Evolutionary conservation across 2,113 vertebrate species (phyloP).

Genomic region (Apistogramma diplotaenia): DNA sequence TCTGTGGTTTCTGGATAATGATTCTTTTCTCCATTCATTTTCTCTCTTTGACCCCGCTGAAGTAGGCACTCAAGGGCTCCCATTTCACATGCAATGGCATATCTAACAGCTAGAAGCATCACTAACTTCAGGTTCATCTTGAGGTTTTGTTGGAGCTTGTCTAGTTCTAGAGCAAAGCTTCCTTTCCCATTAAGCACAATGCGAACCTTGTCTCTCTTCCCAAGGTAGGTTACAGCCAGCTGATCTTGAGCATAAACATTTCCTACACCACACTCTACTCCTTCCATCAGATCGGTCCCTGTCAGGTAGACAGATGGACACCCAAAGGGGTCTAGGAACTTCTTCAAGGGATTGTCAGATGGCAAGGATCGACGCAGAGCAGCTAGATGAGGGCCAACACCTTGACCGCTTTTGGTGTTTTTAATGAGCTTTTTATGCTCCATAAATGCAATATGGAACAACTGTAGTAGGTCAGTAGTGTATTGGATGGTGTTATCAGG

Average conservation of each 20-base stretch:
- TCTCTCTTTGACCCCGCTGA: slow-evolving; percentile 39
- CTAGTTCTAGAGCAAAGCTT: slow-evolving; percentile 63
- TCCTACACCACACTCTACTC: slow-evolving; percentile 77
- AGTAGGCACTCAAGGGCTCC: slow-evolving; percentile 72
- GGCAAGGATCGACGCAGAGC: slow-evolving; percentile 69
- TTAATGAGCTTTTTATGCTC: slow-evolving; percentile 78
- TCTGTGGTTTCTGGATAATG: neutral
- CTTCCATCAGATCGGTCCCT: slow-evolving; percentile 75
- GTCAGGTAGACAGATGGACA: slow-evolving; percentile 80
- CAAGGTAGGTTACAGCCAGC: slow-evolving; percentile 78
- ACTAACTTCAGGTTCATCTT: slow-evolving; percentile 68
- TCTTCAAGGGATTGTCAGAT: slow-evolving; percentile 71
- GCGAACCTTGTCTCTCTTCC: slow-evolving; percentile 72
- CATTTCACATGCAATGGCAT: slow-evolving; percentile 77
- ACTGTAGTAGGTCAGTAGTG: slow-evolving; percentile 54
- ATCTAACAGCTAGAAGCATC: slow-evolving; percentile 76
- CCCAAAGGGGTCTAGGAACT: slow-evolving; percentile 74
- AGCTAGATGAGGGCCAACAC: slow-evolving; percentile 79
- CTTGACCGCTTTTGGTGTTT: slow-evolving; percentile 76
- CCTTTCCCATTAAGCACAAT: slow-evolving; percentile 78
- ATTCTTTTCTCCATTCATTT: slow-evolving; percentile 29
- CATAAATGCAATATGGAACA: slow-evolving; percentile 76
- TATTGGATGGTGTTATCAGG: slow-evolving; percentile 51
- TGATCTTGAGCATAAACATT: slow-evolving; percentile 80
- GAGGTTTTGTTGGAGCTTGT: slow-evolving; percentile 67